Base-by-base conservation (phyloP, 2,888 invertebrate species). In the Melinopterus prodromus region DNA sequence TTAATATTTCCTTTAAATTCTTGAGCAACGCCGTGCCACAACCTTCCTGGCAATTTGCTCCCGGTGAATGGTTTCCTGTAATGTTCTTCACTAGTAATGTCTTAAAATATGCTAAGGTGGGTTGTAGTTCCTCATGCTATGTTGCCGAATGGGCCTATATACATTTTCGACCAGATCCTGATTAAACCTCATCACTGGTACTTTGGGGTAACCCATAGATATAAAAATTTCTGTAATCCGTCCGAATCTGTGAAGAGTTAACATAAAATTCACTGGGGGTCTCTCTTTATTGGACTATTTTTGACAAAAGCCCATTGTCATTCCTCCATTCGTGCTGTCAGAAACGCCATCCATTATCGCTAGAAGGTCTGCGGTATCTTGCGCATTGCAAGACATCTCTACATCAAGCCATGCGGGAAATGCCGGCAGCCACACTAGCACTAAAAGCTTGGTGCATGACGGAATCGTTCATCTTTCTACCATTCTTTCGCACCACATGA, bases 361-460 rank as follows among this genome's bases (percentile, higher is more conserved):
- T 6, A 72, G 69, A 38, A 74, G 6, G 16, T 72, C n/a, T 15
- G 78, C 78, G 16, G 78, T 78, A 26, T 38, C 78, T 16, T 69
- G 26, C 6, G 74, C 78, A 70, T 15, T 12, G 53, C 9, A 15
- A 2, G 6, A 4, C 5, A 77, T n/a, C 9, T 70, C 69, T 69
- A 14, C 35, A n/a, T 53, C 26, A 35, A 9, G 26, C 26, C 7
- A 69, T 38, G 4, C 12, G 7, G 15, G 26, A 12, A 26, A 83
- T 69, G 14, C 74, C 79, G 70, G 80, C 82, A 35, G 83, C 81
- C 37, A 84, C 82, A 15, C 84, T 79, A 38, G 78, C 53, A 53
- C 70, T 79, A 70, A 80, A 78, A 14, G 74, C 70, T 70, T 78
- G 74, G 7, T 77, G 37, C 77, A 71, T 15, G 14, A 14, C 7